Evolutionary conservation across 2,888 invertebrate genomes (phyloP).

Genomic region (Neelides folsomi): DNA sequence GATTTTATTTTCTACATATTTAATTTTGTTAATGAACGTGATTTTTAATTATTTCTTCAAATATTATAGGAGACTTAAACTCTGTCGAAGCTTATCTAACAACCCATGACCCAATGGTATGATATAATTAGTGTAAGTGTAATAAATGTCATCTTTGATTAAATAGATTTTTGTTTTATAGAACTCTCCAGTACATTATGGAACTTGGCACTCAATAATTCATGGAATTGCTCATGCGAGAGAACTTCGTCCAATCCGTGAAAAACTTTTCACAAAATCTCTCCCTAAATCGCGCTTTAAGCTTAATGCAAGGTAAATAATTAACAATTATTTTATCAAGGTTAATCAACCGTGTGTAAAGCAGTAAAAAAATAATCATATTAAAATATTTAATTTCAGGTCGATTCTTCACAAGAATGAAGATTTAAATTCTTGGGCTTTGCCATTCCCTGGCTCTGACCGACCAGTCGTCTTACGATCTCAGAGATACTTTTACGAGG

Average conservation of each 20-base stretch:
- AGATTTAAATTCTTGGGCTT: conserved; percentile 34
- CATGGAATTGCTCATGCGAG: conserved; percentile 53
- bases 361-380: background rate
- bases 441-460: conserved; percentile 54
- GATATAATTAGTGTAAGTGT: conserved; percentile 3
- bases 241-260: conserved; percentile 53
- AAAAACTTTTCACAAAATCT: conserved; percentile 52
- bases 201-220: conserved; percentile 80
- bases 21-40: background rate
- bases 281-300: conserved; percentile 52
- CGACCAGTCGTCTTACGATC: conserved; percentile 66
- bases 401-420: conserved; percentile 43
- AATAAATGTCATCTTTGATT: background rate
- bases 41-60: background rate
- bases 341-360: background rate
- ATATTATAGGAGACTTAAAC: conserved; percentile 53
- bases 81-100: conserved; percentile 52
- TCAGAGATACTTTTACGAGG: conserved; percentile 59
- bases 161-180: conserved; percentile 23
- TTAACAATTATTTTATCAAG: background rate
- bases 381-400: conserved; percentile 36
- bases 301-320: conserved; percentile 44
- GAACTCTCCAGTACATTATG: conserved; percentile 56
- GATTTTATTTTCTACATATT: background rate
- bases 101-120: background rate